phyloP scores from a whole-genome alignment of 2,113 vertebrate genomes.

The Callocephalon fimbriatum region DNA sequence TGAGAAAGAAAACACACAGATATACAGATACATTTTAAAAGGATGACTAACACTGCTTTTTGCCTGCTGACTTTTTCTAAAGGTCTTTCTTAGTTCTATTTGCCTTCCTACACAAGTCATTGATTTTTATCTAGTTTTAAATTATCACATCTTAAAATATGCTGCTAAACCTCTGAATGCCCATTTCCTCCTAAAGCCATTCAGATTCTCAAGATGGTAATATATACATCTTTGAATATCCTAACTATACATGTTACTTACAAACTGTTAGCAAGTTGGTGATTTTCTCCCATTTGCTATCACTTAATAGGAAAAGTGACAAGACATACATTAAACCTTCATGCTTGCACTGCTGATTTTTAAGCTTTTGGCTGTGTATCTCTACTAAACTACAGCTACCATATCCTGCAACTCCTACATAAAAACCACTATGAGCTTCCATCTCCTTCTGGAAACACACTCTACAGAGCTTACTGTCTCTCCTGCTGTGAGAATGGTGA shows the following conservation, averaged over 20 bases:
- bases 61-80: not conserved
- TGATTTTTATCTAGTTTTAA: conserved; percentile 19
- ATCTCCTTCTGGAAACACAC: not conserved
- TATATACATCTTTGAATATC: too few relatives aligned
- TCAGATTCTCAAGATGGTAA: not conserved
- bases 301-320: not conserved
- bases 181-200: not conserved
- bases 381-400: not conserved
- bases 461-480: not conserved
- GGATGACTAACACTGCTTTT: not conserved
- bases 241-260: accelerated
- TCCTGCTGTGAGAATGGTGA: not conserved
- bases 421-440: not conserved
- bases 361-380: not conserved
- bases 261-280: not conserved
- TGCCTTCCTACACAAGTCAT: not conserved
- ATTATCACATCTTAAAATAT: not conserved
- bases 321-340: not conserved
- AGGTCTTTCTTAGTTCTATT: not conserved
- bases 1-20: not conserved
- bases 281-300: not conserved
- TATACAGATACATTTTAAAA: not conserved
- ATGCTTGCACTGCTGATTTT: not conserved
- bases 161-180: not conserved
- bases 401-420: not conserved